Conservation (phyloP, 2,113 vertebrate genomes). For the Cygnus atratus region DNA sequence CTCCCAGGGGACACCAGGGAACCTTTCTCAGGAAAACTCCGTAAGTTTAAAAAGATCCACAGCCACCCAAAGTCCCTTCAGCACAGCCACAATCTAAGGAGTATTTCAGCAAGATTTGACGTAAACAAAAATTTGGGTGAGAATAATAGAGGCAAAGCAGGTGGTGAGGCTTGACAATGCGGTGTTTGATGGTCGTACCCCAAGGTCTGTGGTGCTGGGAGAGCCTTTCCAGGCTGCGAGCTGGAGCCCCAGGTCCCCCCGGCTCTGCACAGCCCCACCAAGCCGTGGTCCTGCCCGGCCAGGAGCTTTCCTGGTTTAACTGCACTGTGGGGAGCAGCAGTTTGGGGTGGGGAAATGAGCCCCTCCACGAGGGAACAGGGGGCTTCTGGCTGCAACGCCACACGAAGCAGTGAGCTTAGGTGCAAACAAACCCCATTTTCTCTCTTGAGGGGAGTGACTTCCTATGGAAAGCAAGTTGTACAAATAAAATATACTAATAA, state of each 20-base stretch:
- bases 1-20: not conserved
- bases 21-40: not conserved
- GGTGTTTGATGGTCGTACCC: too few relatives aligned
- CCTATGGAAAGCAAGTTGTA: constrained; percentile 52
- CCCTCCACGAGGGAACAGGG: not conserved
- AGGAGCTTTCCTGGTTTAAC: not conserved
- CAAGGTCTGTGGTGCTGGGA: accelerated
- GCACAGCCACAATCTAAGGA: not conserved
- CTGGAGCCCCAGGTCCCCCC: not conserved
- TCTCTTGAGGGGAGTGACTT: not conserved
- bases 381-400: not conserved
- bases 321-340: not conserved
- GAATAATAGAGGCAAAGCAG: not conserved
- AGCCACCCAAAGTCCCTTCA: not conserved
- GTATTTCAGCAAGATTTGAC: not conserved
- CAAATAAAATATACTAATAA: constrained; percentile 13
- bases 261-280: not conserved
- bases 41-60: not conserved
- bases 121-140: not conserved
- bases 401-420: not conserved
- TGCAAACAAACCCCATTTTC: not conserved
- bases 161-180: not conserved
- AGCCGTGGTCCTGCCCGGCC: not conserved
- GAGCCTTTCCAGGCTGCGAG: not conserved
- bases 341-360: not conserved